Evolutionary conservation across 23 tunicate genomes (phyloP), one percentile per base, ranked within the genome.

Genomic region (Corella eumyota): DNA sequence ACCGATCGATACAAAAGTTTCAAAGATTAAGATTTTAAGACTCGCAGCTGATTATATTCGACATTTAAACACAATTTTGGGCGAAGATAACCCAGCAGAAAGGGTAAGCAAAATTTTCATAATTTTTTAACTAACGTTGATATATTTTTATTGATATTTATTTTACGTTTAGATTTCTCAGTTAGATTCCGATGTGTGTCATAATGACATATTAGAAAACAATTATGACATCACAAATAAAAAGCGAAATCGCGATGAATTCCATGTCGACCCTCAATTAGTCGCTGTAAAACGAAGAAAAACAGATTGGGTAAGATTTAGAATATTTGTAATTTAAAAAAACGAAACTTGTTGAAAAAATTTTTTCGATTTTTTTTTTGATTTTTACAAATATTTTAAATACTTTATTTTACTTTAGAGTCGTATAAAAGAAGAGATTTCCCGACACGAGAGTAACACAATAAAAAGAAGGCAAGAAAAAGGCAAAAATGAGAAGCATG

Each of bases 1-100:
- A 34, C 92, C 92, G 9, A 38, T 59, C 4, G 79, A 81, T 36
- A 74, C 92, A 6, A 81, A 81, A 60, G 65, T 81, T 23, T 74
- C 92, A 4, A 81, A 81, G 56, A 81, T 81, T 0, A 73, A 73
- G 60, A 70, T 74, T n/a, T 30, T 81, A 5, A 68, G 74, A 50
- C 74, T 72, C 13, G 92, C 92, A 1, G 46, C 92, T 1, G 67
- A 64, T 27, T 81, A 81, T 30, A 81, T 81, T 24, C 44, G 38
- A 36, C 66, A 81, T 54, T 55, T 81, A 27, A 55, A 28, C 20
- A 32, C 34, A 17, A 33, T 72, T 24, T 48, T 78, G 68, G 56
- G 46, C 4, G 23, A 50, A 37, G 73, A 74, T 15, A 24, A 65
- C 6, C 7, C 35, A 25, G 55, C n/a, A 19, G 26, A n/a, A n/a